A percentile compares a stretch with the other conserved stretches of the same genome.
Evolutionary conservation across 1,140 invertebrate genomes (phyloP).

Genomic region (Drosophila takahashii): DNA sequence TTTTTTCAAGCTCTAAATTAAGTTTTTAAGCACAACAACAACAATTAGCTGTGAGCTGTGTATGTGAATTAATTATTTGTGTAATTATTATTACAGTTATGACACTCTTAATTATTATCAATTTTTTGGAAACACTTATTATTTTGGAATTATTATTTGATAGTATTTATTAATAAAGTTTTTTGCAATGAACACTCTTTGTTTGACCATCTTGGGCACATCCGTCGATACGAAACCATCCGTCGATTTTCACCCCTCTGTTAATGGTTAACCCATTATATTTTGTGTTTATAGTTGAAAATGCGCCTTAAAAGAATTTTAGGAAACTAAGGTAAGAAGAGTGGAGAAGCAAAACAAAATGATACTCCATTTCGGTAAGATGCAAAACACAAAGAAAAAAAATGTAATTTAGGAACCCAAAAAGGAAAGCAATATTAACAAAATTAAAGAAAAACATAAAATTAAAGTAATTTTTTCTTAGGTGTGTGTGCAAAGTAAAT

Average conservation of each 20-base stretch:
- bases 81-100: constrained; percentile 56
- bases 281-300: constrained; percentile 55
- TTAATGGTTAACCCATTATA: constrained; percentile 3
- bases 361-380: constrained; percentile 51
- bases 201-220: constrained; percentile 17
- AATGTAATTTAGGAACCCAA: constrained; percentile 47
- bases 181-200: constrained; percentile 59
- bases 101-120: constrained; percentile 51
- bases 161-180: constrained; percentile 82
- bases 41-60: constrained; percentile 72
- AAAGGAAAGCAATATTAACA: constrained; percentile 67
- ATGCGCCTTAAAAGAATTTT: constrained; percentile 62
- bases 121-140: constrained; percentile 44
- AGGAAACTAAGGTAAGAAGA: constrained; percentile 41
- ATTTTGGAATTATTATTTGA: constrained; percentile 65
- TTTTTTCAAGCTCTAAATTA: constrained; percentile 30
- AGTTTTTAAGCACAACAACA: constrained; percentile 23
- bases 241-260: constrained; percentile 31
- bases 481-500: constrained; percentile 44
- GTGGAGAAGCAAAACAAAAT: constrained; percentile 22
- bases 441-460: constrained; percentile 41
- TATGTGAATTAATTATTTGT: constrained; percentile 70
- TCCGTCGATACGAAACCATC: constrained; percentile 35
- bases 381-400: constrained; percentile 19
- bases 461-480: constrained; percentile 57